Evolutionary conservation across 2,797 vertebrate species (phyloP), one percentile per base, ranked within the genome.

Genomic region (Lutjanus campechanus): DNA sequence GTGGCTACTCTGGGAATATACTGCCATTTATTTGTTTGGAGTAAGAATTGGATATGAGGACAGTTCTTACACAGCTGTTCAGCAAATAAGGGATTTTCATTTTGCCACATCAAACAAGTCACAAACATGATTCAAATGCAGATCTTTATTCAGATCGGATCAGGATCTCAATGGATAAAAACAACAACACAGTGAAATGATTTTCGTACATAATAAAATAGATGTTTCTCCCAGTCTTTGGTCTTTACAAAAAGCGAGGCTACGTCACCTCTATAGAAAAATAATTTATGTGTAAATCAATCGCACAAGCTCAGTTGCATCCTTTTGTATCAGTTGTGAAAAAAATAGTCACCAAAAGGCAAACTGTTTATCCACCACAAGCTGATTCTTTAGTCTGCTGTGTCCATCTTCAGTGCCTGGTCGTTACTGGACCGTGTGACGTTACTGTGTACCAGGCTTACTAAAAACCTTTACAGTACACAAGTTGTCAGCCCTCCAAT

Each of bases 151-250:
- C 50, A 63, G 85, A 88, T 73, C 67, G 16, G 88, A 86, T 72
- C 83, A 85, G 83, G 76, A 77, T 88, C 61, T 69, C 88, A 86
- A 87, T 59, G 71, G 77, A 85, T 81, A 86, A 84, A 83, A 90
- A 90, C 76, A 85, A 85, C 78, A 85, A 85, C 78, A 81, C 60
- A 65, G 74, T 80, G 80, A 91, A 81, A 88, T 78, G 69, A 82
- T 85, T 89, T 88, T 77, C 68, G 50, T 86, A 88, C 83, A 93
- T 86, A 93, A 84, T 89, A 95, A 95, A 93, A 95, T 95, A 93
- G 80, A 90, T 87, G 54, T 60, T 86, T 89, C 65, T 89, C 77
- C 87, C 73, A 54, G 44, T 94, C 94, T 96, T 95, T 96, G 95
- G 95, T 94, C 89, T 71, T 92, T 86, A 88, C 77, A 89, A 92